Base-by-base conservation (phyloP, 2,113 vertebrate species). In the Ascaphus truei region DNA sequence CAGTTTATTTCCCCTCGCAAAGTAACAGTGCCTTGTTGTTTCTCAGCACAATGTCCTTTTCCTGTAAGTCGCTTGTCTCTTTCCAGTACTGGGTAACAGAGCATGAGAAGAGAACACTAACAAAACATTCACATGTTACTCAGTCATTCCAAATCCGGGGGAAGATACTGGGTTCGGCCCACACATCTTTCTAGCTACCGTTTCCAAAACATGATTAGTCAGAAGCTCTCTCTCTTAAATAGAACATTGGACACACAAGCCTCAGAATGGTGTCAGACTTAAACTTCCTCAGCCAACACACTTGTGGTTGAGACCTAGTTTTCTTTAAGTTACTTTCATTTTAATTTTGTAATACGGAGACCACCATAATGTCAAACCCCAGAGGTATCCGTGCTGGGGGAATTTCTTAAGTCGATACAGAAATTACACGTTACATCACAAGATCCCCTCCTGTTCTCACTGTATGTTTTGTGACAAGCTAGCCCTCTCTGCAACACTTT, bases 31-130 rank as follows among this genome's bases (percentile, higher is more conserved):
- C 73, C 75, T 43, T 22, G 43, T 8, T 0, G 53, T 75, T 76
- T 73, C 76, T 74, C 63, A 78, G 61, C 80, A 85, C 77, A 62
- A 77, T 68, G 45, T 45, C 39, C 64, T 74, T 77, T 84, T 81
- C 79, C 68, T 58, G 78, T 77, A 81, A 79, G 73, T 69, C 3
- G 63, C 51, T 57, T 78, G 63, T 71, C 72, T 80, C 77, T 73
- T 61, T 55, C 78, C 56, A 71, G 58, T 63, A 72, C 57, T 57
- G 41, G 7, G 45, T 68, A 72, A 62, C 62, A 25, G 11, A 64
- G 68, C 43, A 73, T 76, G 79, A 59, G 55, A 73, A 81, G 45
- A 74, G 65, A 76, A 68, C 3, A 61, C 62, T 16, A 56, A 45
- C n/a, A 23, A 78, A 45, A 75, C 75, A 77, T 13, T 26, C 66